Evolutionary conservation across 1,140 invertebrate genomes (phyloP), one percentile per base, ranked within the genome.

Genomic region (Galleria mellonella): DNA sequence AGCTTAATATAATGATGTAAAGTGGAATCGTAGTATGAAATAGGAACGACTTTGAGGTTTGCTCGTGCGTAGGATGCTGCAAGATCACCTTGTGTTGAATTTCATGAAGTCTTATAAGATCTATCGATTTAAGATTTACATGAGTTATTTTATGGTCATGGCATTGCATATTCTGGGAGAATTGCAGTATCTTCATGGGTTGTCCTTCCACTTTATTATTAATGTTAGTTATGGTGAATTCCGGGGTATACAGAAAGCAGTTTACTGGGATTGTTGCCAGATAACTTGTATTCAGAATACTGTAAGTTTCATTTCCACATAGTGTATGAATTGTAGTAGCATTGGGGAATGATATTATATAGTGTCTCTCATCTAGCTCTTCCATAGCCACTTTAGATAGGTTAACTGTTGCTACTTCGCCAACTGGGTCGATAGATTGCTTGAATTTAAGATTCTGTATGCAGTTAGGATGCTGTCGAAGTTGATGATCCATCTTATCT

Each of bases 11-110:
- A n/a, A n/a, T n/a, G n/a, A 42, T 12, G 15, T 50, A 47, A n/a
- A 50, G 1, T 32, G 47, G 47, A n/a, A 50, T 43, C 2, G 47
- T 50, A 9, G 47, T 50, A 23, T 43, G 47, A 15, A 43, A 50
- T 2, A 50, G 3, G n/a, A n/a, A n/a, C n/a, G n/a, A n/a, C 10
- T 40, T 30, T 43, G n/a, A 9, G 32, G 27, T 2, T 23, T 3
- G 2, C 1, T 15, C 12, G 36, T 11, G 14, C 37, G 28, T 9
- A 7, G 5, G 5, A 42, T n/a, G n/a, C n/a, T n/a, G n/a, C n/a
- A n/a, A n/a, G n/a, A n/a, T n/a, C n/a, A n/a, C n/a, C n/a, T n/a
- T n/a, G n/a, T n/a, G n/a, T n/a, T n/a, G n/a, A n/a, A n/a, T n/a
- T n/a, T n/a, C n/a, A n/a, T n/a, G n/a, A n/a, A n/a, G n/a, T n/a